Evolutionary conservation across 2,888 invertebrate genomes (phyloP), one percentile per base, ranked within the genome.

Genomic region (Lissocephala sabroskyi): DNA sequence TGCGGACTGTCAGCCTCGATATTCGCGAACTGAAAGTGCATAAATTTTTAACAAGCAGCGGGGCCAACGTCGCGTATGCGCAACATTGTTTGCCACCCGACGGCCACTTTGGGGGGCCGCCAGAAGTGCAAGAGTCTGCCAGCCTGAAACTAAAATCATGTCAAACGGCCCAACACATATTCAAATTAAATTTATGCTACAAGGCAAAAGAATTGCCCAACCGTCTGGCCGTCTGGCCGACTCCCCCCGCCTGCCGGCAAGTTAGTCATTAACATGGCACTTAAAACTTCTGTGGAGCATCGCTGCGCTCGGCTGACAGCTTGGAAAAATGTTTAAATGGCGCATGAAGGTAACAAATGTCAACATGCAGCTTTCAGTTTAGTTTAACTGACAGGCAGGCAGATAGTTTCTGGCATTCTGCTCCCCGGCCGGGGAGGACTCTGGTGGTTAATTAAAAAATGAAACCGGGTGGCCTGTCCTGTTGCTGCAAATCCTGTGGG

Each of bases 261-360:
- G 52, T 42, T 65, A 42, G 74, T 68, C 76, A 68, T 76, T 76
- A 76, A 76, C 74, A 62, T 62, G n/a, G 59, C 64, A 75, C 68
- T 68, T 76, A 68, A 73, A 73, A 35, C 35, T 35, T 16, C 35
- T 35, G 13, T 6, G 16, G 16, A 35, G 16, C 13, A 35, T 16
- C 16, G 35, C 14, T 16, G 16, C 13, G 35, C 16, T 35, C 35
- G 10, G 35, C 5, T 37, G 37, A 37, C 37, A 37, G 19, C 18
- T 19, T 37, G 17, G 18, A 19, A 41, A 44, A 67, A 47, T 74
- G n/a, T 59, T 58, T 62, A 56, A 62, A 53, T 65, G 77, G 52
- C 43, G 71, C 77, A 62, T 59, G 55, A 49, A 53, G 65, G 73
- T 58, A 76, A 62, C 75, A 74, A 74, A 58, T 70, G 71, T 77